Evolutionary conservation across 92 coral and sea anemone species (phyloP).

Genomic region (Siderastrea radians): DNA sequence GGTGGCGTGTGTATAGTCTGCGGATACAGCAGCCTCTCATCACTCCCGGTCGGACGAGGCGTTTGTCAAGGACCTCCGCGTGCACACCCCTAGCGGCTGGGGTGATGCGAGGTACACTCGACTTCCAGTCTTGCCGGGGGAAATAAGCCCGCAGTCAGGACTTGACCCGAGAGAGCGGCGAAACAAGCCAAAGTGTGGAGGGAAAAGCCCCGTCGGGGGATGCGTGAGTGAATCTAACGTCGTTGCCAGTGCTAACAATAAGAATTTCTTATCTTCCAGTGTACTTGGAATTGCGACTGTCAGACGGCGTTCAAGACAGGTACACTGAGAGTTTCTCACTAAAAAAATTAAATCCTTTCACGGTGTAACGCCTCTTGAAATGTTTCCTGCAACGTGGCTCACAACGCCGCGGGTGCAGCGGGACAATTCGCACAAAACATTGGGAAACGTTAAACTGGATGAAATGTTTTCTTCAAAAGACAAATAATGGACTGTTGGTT

Average conservation of each 20-base stretch:
- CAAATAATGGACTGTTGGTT: background rate
- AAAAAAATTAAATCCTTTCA: background rate
- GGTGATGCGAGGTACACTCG: background rate
- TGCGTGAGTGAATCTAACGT: background rate
- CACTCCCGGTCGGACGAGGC: background rate
- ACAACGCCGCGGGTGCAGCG: background rate
- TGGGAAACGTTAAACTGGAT: no score
- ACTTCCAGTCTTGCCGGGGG: background rate
- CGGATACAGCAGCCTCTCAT: no score
- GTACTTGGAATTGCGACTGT: slow-evolving; percentile 76
- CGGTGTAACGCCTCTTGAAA: no score
- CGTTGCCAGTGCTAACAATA: background rate
- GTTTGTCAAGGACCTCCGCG: background rate
- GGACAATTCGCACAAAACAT: background rate
- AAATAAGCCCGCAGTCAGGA: background rate
- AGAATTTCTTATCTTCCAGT: background rate
- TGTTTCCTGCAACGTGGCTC: no score
- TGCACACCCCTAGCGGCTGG: no score
- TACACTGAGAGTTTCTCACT: slow-evolving; percentile 1
- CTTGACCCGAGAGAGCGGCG: background rate
- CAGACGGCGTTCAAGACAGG: slow-evolving; percentile 78
- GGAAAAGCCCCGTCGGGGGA: no score
- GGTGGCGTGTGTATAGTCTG: no score
- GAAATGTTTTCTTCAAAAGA: no score
- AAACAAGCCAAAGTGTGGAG: no score